Conservation (phyloP, 2,113 vertebrate species). For the Pitta sordida region DNA sequence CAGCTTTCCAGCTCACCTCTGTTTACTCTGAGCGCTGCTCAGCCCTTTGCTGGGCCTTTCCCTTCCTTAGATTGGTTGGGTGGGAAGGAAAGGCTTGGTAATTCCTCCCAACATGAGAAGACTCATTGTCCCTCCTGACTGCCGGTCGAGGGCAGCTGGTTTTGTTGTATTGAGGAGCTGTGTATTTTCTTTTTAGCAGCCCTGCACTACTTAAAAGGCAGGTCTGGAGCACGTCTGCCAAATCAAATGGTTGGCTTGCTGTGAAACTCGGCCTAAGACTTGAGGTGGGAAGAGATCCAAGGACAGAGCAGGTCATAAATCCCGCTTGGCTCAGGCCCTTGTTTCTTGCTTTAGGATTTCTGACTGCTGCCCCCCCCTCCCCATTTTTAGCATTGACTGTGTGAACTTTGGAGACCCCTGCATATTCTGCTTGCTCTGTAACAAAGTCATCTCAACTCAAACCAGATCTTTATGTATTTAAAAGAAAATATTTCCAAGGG, state of each 20-base stretch:
- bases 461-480: neutral
- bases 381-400: neutral
- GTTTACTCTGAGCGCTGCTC: neutral
- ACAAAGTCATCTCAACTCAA: neutral
- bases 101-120: neutral
- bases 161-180: neutral
- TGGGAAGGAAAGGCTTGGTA: constrained; percentile 29
- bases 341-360: neutral
- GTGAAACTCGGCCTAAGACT: neutral
- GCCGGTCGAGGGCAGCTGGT: neutral
- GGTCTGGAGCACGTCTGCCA: neutral
- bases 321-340: neutral
- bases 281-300: neutral
- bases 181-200: neutral
- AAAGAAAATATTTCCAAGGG: neutral
- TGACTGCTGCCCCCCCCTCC: neutral
- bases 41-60: neutral
- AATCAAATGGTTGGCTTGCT: neutral
- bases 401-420: neutral
- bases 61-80: neutral
- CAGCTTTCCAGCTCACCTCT: constrained; percentile 22
- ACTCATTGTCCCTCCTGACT: neutral
- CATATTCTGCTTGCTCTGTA: neutral
- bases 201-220: neutral
- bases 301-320: neutral